These are phyloP conservation scores for Rhodinocichla rosea DNA, from an alignment of 2,113 vertebrate genomes.

Conservation along the genomic window DNA sequence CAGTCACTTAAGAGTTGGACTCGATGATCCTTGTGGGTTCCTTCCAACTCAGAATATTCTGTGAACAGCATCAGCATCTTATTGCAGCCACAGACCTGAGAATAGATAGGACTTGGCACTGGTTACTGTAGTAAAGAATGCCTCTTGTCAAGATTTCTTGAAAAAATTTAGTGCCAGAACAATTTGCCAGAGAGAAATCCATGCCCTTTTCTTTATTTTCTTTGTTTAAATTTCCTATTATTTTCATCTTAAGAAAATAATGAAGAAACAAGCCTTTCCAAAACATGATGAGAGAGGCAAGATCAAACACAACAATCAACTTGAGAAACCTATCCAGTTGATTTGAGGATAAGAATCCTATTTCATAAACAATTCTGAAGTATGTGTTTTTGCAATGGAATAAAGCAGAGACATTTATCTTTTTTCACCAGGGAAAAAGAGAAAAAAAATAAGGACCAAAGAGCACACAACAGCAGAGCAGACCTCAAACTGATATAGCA, in stretches of 20 bases:
- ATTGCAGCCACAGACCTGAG: neutral
- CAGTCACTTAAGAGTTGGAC: neutral
- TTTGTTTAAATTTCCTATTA: neutral
- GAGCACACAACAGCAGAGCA: neutral
- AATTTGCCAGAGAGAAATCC: neutral
- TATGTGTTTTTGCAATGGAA: neutral
- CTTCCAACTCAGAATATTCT: neutral
- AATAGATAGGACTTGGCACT: conserved; percentile 31
- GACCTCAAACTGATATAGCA: neutral
- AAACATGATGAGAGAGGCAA: neutral
- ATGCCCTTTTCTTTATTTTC: neutral
- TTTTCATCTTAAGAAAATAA: neutral
- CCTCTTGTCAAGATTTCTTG: neutral
- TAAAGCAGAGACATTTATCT: neutral
- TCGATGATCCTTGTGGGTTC: neutral
- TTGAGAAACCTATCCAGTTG: neutral
- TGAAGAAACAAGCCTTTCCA: neutral
- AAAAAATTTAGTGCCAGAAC: neutral
- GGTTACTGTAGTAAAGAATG: neutral
- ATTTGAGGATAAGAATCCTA: neutral
- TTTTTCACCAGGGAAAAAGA: neutral
- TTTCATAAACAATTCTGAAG: neutral
- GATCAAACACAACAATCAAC: neutral
- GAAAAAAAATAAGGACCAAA: neutral
- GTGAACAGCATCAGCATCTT: neutral